Conservation (phyloP, 2,797 vertebrate genomes). For the Rhinella marina region DNA sequence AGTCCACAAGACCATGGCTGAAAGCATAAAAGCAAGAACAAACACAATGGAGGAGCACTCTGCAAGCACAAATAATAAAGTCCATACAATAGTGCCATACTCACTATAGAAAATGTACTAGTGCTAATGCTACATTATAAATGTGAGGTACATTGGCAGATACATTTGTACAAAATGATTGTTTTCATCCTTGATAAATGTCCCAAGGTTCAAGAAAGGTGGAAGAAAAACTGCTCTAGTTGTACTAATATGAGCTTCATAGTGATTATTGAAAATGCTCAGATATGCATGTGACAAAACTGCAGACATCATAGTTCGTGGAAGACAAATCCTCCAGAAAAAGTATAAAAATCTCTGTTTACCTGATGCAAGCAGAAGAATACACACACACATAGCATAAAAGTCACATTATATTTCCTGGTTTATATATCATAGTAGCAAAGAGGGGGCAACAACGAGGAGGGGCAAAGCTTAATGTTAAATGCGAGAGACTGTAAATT, state of each 20-base stretch:
- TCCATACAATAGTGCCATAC: too few relatives aligned
- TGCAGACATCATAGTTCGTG: constrained; percentile 5
- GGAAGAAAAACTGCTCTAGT: background rate
- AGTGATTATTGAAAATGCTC: background rate
- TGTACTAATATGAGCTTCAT: background rate
- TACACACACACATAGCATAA: constrained; percentile 37
- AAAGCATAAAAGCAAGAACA: too few relatives aligned
- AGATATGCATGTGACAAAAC: constrained; percentile 26
- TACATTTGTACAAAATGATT: too few relatives aligned
- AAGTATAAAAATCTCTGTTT: constrained; percentile 26
- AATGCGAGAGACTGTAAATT: constrained; percentile 28
- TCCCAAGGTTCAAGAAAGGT: constrained; percentile 1
- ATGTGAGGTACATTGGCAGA: too few relatives aligned
- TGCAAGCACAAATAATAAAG: too few relatives aligned
- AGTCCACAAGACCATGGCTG: too few relatives aligned
- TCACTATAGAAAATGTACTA: too few relatives aligned
- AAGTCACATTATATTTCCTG: constrained; percentile 48
- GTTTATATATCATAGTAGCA: constrained; percentile 43
- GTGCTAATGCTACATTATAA: too few relatives aligned
- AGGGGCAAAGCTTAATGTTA: constrained; percentile 24
- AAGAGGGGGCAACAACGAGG: constrained; percentile 20
- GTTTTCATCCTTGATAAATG: background rate
- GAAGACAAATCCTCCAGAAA: constrained; percentile 45
- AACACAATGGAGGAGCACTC: too few relatives aligned
- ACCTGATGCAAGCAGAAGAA: constrained; percentile 25